A percentile compares a stretch with the other conserved stretches of the same genome.
phyloP scores from a whole-genome alignment of 2,113 vertebrate species.

The Plectropomus leopardus region DNA sequence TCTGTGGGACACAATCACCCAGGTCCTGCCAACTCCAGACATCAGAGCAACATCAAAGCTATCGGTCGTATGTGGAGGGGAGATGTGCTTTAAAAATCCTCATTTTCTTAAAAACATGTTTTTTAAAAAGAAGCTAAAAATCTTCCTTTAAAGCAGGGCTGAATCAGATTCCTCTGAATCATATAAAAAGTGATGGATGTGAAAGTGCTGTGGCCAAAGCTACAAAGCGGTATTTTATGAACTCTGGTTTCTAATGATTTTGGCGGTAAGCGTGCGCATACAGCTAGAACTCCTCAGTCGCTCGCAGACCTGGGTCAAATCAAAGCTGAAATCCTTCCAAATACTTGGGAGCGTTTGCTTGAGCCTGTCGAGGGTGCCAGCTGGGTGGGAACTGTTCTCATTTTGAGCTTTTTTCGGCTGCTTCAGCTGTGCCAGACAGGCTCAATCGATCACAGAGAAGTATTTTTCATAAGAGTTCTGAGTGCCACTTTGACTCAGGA shows the following conservation, averaged over 20 bases:
- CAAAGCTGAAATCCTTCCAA: slow-evolving; percentile 79
- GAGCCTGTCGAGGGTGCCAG: slow-evolving; percentile 69
- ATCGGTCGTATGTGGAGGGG: slow-evolving; percentile 51
- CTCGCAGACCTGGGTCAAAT: slow-evolving; percentile 75
- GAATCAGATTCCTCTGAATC: slow-evolving; percentile 75
- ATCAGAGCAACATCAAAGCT: slow-evolving; percentile 75
- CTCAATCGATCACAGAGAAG: slow-evolving; percentile 75
- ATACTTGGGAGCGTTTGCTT: slow-evolving; percentile 65
- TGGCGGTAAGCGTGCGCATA: slow-evolving; percentile 66
- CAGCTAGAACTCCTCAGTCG: slow-evolving; percentile 70
- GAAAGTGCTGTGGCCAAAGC: slow-evolving; percentile 79
- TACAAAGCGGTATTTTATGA: slow-evolving; percentile 77
- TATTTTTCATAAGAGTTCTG: slow-evolving; percentile 76
- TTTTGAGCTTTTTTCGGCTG: slow-evolving; percentile 33
- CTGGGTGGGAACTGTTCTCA: slow-evolving; percentile 52
- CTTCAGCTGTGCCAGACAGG: slow-evolving; percentile 66
- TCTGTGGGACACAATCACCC: slow-evolving; percentile 45
- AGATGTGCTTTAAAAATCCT: slow-evolving; percentile 79
- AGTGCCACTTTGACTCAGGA: slow-evolving; percentile 68
- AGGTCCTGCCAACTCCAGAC: slow-evolving; percentile 51
- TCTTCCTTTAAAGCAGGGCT: slow-evolving; percentile 76
- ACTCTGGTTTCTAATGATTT: slow-evolving; percentile 74
- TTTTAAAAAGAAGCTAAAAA: slow-evolving; percentile 47
- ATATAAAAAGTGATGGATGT: slow-evolving; percentile 79
- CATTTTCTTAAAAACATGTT: slow-evolving; percentile 72